Base-by-base conservation (phyloP, 2,888 invertebrate species). In the Cryptus armator region DNA sequence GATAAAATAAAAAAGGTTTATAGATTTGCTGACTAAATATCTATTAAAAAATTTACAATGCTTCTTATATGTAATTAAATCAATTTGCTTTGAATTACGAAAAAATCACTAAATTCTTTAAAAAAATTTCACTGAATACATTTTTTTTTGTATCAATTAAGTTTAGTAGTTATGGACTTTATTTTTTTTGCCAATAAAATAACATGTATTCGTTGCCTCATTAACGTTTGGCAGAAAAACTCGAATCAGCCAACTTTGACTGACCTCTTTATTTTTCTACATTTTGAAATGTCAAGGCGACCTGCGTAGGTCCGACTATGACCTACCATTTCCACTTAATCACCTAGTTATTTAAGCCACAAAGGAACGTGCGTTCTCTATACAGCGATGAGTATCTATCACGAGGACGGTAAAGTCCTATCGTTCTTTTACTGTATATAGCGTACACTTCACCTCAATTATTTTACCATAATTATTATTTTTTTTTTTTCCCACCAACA, bases 241-340 rank as follows among this genome's bases (percentile, higher is more conserved):
- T 16, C 9, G 6, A 37, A 37, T 37, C 53, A 16, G 9, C 53
- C 53, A 2, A 16, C 53, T 7, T 53, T 53, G 16, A 7, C 0
- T 51, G 7, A 29, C n/a, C 32, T 46, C 9, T 29, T 44, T 4
- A 68, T 44, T 62, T 51, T 80, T 56, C n/a, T n/a, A 32, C 51
- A 64, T 56, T 70, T 32, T 53, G 53, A 71, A 76, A 76, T 80
- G 83, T 80, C 83, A 64, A 71, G 75, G 56, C 46, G 59, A 75
- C 24, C 1, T 14, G 7, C 67, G 44, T 37, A 37, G 16, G 56
- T 71, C 70, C 67, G 84, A 66, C 76, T 71, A 72, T 71, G 75
- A 76, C 75, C 75, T 76, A 59, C 48, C 72, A 32, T 84, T 32
- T 71, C 66, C 44, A 76, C 56, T 80, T 37, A 76, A 76, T 46